These are phyloP conservation scores for Eutrigla gurnardus DNA, from an alignment of 2,797 vertebrate genomes.

Conservation along the genomic window DNA sequence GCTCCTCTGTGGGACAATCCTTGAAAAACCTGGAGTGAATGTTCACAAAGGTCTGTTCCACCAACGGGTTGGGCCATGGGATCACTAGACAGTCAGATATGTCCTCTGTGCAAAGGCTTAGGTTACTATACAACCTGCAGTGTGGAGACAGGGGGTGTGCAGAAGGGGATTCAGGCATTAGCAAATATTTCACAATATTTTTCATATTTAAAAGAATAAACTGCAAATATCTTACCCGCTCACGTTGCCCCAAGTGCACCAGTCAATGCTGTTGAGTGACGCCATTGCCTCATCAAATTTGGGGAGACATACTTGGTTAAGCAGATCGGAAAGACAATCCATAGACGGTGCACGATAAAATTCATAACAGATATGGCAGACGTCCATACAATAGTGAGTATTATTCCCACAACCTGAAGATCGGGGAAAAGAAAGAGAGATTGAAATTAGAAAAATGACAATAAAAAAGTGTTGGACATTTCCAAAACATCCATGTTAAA, in stretches of 20 bases:
- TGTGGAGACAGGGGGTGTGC: not conserved
- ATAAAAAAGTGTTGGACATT: not conserved
- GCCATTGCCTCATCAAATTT: constrained; percentile 46
- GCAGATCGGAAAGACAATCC: constrained; percentile 41
- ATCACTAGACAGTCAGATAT: constrained; percentile 80
- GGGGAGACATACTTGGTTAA: rapidly evolving
- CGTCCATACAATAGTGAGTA: rapidly evolving
- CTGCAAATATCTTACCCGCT: constrained; percentile 69
- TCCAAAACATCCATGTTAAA: not conserved
- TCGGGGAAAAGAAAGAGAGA: not conserved
- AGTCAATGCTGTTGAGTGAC: constrained; percentile 67
- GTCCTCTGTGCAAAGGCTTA: constrained; percentile 80
- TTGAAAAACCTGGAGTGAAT: constrained; percentile 79
- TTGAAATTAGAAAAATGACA: constrained; percentile 17
- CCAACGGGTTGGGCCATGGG: constrained; percentile 79
- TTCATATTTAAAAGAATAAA: not conserved
- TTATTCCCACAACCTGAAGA: constrained; percentile 63
- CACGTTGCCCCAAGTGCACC: constrained; percentile 81
- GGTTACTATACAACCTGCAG: constrained; percentile 80
- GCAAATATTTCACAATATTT: not conserved
- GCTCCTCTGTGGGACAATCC: constrained; percentile 74
- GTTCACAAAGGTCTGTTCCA: constrained; percentile 76
- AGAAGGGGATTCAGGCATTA: not conserved
- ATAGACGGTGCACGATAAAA: rapidly evolving
- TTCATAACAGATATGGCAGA: rapidly evolving